A percentile compares a stretch with the other conserved stretches of the same genome.
Conservation (phyloP, 2,888 invertebrate genomes). For the Autographa pulchrina region DNA sequence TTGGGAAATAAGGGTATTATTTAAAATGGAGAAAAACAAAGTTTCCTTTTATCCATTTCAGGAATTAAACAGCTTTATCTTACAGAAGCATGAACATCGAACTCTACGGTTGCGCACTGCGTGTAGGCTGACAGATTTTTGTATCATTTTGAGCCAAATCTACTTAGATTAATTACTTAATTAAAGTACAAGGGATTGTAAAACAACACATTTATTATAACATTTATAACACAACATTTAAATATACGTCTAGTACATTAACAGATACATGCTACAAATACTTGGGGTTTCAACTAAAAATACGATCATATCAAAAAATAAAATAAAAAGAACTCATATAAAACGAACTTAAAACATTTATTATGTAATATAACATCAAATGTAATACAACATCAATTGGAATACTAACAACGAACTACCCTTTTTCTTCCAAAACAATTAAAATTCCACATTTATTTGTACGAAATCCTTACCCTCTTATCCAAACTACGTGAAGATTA, state of each 20-base stretch:
- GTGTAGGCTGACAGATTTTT: neutral
- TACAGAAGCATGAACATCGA: neutral
- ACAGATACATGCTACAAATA: neutral
- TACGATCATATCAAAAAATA: neutral
- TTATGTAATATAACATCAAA: neutral
- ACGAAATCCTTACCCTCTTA: neutral
- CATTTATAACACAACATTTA: neutral
- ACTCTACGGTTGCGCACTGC: neutral
- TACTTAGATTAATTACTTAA: too few relatives aligned
- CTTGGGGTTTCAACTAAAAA: neutral
- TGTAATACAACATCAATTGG: neutral
- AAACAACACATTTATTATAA: neutral
- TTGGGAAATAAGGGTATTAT: neutral
- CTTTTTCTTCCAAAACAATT: neutral
- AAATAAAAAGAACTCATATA: neutral
- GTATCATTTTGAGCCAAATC: neutral
- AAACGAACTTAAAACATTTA: neutral
- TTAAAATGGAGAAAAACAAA: neutral
- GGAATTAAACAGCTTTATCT: neutral
- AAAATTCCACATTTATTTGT: neutral
- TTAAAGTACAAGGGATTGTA: neutral
- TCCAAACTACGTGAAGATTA: neutral
- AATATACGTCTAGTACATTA: neutral
- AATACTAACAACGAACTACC: neutral
- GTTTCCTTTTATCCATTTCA: neutral